Percentiles rank a stretch among this genome's conserved stretches.
These are phyloP conservation scores for Channa argus DNA, from an alignment of 2,113 vertebrate species.

Conservation along the genomic window DNA sequence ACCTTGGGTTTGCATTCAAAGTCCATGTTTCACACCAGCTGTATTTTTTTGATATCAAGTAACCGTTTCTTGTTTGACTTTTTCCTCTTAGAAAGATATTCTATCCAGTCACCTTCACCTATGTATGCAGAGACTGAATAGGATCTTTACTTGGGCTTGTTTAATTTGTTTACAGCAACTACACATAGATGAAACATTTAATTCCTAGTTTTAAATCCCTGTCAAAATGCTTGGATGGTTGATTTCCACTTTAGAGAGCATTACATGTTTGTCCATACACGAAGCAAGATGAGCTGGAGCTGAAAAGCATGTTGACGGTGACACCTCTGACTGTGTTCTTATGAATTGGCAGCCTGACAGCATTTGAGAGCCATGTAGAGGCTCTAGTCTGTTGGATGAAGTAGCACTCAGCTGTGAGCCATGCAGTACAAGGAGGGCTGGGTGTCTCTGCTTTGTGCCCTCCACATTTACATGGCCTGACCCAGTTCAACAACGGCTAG, in stretches of 20 bases:
- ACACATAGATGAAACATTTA: background rate
- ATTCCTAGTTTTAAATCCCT: background rate
- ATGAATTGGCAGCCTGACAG: constrained; percentile 63
- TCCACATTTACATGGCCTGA: constrained; percentile 82
- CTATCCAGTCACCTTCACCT: background rate
- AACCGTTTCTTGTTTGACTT: background rate
- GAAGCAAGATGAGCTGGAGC: constrained; percentile 32
- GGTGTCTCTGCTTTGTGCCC: constrained; percentile 79
- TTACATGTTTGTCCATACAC: constrained; percentile 1
- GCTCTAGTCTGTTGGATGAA: constrained; percentile 64
- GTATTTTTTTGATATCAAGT: background rate
- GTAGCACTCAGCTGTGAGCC: constrained; percentile 59
- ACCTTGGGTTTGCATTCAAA: background rate
- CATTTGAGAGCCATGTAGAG: constrained; percentile 51
- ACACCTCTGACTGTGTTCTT: constrained; percentile 60
- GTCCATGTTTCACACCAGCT: background rate
- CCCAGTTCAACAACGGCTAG: constrained; percentile 78
- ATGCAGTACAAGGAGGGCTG: constrained; percentile 66
- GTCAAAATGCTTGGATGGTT: background rate
- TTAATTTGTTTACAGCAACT: background rate
- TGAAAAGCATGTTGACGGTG: constrained; percentile 37
- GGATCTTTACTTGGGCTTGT: background rate
- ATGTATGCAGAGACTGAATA: background rate
- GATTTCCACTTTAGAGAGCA: constrained; percentile 17
- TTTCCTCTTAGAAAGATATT: no score